These are phyloP conservation scores for Stenotaenia linearis DNA, from an alignment of 2,888 invertebrate genomes.

Conservation along the genomic window DNA sequence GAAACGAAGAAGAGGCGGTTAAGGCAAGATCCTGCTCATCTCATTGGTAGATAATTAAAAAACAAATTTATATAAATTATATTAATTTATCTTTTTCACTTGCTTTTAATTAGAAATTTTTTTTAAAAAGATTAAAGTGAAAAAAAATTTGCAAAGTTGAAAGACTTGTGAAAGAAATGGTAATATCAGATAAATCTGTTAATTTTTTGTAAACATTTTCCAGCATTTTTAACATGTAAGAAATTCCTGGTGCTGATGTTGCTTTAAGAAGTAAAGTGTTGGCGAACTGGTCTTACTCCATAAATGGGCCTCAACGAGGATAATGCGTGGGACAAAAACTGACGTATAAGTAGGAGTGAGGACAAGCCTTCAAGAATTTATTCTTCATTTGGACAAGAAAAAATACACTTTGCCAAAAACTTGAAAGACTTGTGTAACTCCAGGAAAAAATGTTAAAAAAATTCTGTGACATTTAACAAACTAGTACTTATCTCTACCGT, in stretches of 20 bases:
- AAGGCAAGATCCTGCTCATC: constrained; percentile 10
- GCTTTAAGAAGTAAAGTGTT: constrained; percentile 8
- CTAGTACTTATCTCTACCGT: not conserved
- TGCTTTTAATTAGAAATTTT: not conserved
- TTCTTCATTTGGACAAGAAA: constrained; percentile 15
- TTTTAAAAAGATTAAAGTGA: not conserved
- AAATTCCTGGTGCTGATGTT: not conserved
- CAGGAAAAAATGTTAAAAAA: not conserved
- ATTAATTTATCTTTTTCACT: not conserved
- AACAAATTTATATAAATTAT: not conserved
- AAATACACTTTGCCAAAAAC: not conserved
- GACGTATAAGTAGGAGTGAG: constrained; percentile 21
- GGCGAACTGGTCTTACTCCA: constrained; percentile 26
- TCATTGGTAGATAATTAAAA: not conserved
- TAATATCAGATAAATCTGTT: not conserved
- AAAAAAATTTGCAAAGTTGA: not conserved
- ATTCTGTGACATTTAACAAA: not conserved
- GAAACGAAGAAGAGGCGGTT: not conserved
- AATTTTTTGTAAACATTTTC: too few species aligned
- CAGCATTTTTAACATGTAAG: not conserved
- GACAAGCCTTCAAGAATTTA: constrained; percentile 3
- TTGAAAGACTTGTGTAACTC: not conserved
- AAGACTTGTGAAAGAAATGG: not conserved
- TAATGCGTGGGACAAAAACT: constrained; percentile 16
- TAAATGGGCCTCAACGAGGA: constrained; percentile 13